Evolutionary conservation across 2,797 vertebrate genomes (phyloP), one percentile per base, ranked within the genome.

Genomic region (Cirrhinus molitorella): DNA sequence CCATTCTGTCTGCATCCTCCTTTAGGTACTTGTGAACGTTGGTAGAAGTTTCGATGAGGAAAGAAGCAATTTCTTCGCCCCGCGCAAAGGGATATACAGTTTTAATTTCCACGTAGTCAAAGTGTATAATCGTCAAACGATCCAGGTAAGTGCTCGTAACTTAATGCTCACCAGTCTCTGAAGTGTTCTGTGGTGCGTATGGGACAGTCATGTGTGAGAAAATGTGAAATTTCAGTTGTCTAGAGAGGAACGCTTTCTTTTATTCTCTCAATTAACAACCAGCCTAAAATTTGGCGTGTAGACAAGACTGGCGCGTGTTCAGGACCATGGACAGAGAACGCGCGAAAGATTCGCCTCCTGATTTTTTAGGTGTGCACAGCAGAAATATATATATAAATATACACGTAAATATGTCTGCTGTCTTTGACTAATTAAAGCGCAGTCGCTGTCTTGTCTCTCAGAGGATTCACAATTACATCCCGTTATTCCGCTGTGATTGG

Each of bases 51-150:
- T 99, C 84, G 97, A 99, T 65, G 96, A 96, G 68, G 97, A 99
- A 89, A 93, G 96, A 88, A 99, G 98, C 95, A 98, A 96, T 91
- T 99, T 99, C 92, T 96, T 97, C 85, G 94, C 98, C 16, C 98
- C 98, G 45, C 96, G 98, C 80, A 98, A 97, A 96, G 98, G 97
- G 89, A 98, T 99, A 95, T 99, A 99, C 96, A 99, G 97, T 96
- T 99, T 99, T 94, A 99, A 98, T 95, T 99, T 99, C 93, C 97
- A 99, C 88, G 98, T 99, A 90, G 98, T 99, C 68, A 99, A 99
- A 94, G 98, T 99, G 90, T 99, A 99, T 94, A 99, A 99, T 94
- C 96, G 98, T 86, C 98, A 99, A 94, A 99, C 97, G 85, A 99
- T 99, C 90, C 98, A 99, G 97, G 98, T 98, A 93, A 96, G 95